phyloP scores from a whole-genome alignment of 2,113 vertebrate species.

The Seriola aureovittata region DNA sequence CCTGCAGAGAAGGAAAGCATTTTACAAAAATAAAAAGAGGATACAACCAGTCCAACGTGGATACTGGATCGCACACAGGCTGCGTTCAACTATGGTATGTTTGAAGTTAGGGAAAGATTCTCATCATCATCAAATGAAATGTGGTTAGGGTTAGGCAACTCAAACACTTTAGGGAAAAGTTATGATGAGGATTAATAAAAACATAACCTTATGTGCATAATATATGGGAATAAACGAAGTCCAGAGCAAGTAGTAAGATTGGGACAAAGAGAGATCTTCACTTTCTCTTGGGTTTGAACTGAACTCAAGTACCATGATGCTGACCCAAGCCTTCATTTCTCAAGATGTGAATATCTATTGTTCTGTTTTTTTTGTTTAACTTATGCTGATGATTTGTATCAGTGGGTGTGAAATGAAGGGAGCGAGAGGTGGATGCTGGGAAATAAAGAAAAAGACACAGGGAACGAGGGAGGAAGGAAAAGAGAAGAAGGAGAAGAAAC shows the following conservation, averaged over 20 bases:
- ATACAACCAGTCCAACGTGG: too few relatives aligned
- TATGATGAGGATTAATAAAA: too few relatives aligned
- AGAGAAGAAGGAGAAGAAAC: slow-evolving; percentile 9
- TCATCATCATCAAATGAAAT: too few relatives aligned
- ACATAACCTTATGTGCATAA: too few relatives aligned
- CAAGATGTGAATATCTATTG: slow-evolving; percentile 17
- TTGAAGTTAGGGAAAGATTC: too few relatives aligned
- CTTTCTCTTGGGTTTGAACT: neutral
- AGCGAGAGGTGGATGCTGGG: neutral
- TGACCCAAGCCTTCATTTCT: neutral
- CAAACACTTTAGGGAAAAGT: too few relatives aligned
- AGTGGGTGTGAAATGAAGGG: neutral
- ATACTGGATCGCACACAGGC: too few relatives aligned
- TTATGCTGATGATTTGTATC: slow-evolving; percentile 24
- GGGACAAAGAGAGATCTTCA: neutral
- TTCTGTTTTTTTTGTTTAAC: neutral
- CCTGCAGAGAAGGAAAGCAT: neutral
- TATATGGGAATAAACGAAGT: neutral
- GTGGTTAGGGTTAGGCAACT: too few relatives aligned
- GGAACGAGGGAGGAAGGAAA: neutral
- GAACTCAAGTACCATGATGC: neutral
- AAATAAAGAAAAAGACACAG: slow-evolving; percentile 20
- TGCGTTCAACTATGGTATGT: too few relatives aligned
- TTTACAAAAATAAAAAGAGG: neutral
- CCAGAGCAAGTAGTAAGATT: neutral